Base-by-base conservation (phyloP, 2,113 vertebrate genomes). In the Crotophaga sulcirostris region DNA sequence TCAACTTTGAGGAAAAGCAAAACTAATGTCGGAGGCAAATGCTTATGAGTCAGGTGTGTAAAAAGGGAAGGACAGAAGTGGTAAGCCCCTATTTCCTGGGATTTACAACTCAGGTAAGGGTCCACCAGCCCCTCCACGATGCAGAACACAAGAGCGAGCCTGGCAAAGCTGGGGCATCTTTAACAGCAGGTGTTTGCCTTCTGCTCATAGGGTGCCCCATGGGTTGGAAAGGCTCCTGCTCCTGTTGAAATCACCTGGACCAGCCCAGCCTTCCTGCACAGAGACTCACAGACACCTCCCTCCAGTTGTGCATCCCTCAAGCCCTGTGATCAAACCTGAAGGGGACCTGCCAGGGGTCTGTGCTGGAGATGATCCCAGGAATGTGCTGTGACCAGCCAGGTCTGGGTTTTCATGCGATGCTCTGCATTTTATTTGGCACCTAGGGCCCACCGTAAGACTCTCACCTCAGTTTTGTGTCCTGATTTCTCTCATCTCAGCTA, bases 21-120 rank as follows among this genome's bases (percentile, higher is more conserved):
- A 89, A 89, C 69, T 89, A 84, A 92, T 16, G 95, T 97, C 74
- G 96, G 94, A 97, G 91, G 94, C 69, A 94, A 94, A 84, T 64
- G 69, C 31, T 56, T 82, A 40, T 97, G 96, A 95, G 86, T 97
- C 91, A 96, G 89, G 72, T 18, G 16, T 56, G 36, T 49, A 81
- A 87, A 93, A 94, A 60, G 47, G 60, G 66, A 89, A 85, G 69
- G 33, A 20, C 34, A 76, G 58, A 70, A 90, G 54, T 25, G 44
- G 75, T 92, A 68, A 93, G 23, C 21, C 83, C 44, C 21, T 60
- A 5, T 86, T 82, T 77, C 77, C 44, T 64, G 78, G 8, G 21
- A 67, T 81, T 84, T 78, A 52, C 31, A 59, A 90, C 44, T 64
- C 60, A 87, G 51, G 63, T 63, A 15, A 80, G 72, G 74, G 55